Conservation (phyloP, 2,888 invertebrate species). For the Hemithea aestivaria region DNA sequence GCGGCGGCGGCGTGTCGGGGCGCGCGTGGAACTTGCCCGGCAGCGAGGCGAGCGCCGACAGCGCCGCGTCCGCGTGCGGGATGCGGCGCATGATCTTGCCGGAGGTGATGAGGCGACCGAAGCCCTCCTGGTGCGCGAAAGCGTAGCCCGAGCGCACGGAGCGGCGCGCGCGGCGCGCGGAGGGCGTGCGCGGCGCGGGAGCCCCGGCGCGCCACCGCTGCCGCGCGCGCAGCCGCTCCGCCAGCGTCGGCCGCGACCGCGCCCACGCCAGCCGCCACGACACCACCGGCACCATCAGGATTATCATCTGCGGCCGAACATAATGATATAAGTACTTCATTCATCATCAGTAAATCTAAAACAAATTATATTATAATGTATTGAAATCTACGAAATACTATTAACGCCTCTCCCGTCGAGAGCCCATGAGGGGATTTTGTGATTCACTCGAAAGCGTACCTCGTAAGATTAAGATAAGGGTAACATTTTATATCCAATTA, state of each 20-base stretch:
- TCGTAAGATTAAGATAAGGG: no score
- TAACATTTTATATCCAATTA: no score
- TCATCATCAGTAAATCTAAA: no score
- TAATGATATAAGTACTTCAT: no score
- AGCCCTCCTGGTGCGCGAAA: constrained; percentile 92
- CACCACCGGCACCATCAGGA: constrained; percentile 94
- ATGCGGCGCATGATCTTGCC: constrained; percentile 95
- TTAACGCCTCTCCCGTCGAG: no score
- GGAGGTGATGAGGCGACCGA: constrained; percentile 90
- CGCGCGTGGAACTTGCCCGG: constrained; percentile 83
- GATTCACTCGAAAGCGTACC: no score
- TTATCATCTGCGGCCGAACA: constrained; percentile 72
- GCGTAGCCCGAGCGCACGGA: constrained; percentile 97
- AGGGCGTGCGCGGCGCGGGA: constrained; percentile 90
- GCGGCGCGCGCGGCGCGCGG: constrained; percentile 91
- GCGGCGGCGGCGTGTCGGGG: constrained; percentile 84
- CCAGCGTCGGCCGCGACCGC: constrained; percentile 93
- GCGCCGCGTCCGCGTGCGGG: constrained; percentile 88
- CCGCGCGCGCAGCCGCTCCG: constrained; percentile 93
- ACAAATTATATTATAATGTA: no score
- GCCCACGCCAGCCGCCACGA: constrained; percentile 97
- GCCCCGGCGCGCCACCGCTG: constrained; percentile 84
- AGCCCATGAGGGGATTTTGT: no score
- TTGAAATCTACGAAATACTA: no score
- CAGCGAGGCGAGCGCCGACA: constrained; percentile 80